phyloP scores from a whole-genome alignment of 2,888 invertebrate species.

The Tiphia femorata region DNA sequence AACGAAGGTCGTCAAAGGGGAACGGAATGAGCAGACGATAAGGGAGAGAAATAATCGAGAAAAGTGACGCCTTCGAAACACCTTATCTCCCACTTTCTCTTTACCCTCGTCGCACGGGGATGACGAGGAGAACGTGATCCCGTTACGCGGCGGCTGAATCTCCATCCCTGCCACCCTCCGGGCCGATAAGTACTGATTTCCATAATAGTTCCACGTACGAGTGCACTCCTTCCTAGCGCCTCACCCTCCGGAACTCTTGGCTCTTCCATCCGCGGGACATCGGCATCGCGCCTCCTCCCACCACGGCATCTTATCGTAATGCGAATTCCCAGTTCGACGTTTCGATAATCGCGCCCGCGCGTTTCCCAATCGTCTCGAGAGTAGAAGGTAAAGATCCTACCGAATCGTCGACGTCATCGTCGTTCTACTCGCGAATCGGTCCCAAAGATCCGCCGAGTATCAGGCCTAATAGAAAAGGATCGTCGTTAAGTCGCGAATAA shows the following conservation, averaged over 20 bases:
- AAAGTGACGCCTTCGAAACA: constrained; percentile 34
- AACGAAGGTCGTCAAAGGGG: neutral
- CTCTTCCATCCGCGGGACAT: neutral
- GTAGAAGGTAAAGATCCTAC: no score
- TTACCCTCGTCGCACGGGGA: constrained; percentile 19
- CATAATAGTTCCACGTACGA: constrained; percentile 55
- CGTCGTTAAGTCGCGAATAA: no score
- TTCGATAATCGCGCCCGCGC: no score
- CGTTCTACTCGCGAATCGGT: no score
- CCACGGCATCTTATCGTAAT: no score
- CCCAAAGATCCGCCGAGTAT: no score
- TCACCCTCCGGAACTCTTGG: constrained; percentile 16
- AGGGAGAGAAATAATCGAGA: constrained; percentile 31
- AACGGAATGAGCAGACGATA: constrained; percentile 26
- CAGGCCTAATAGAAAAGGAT: no score
- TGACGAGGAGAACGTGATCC: constrained; percentile 48
- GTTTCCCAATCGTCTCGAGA: no score
- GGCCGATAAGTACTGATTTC: constrained; percentile 57
- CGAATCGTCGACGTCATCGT: no score
- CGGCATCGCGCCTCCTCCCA: no score
- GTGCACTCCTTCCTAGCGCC: constrained; percentile 30
- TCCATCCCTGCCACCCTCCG: constrained; percentile 20
- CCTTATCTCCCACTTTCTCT: constrained; percentile 40
- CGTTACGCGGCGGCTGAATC: constrained; percentile 41
- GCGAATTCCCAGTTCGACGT: no score